A percentile compares a stretch with the other conserved stretches of the same genome.
Evolutionary conservation across 2,113 vertebrate species (phyloP).

Genomic region (Rhabdornis inornatus): DNA sequence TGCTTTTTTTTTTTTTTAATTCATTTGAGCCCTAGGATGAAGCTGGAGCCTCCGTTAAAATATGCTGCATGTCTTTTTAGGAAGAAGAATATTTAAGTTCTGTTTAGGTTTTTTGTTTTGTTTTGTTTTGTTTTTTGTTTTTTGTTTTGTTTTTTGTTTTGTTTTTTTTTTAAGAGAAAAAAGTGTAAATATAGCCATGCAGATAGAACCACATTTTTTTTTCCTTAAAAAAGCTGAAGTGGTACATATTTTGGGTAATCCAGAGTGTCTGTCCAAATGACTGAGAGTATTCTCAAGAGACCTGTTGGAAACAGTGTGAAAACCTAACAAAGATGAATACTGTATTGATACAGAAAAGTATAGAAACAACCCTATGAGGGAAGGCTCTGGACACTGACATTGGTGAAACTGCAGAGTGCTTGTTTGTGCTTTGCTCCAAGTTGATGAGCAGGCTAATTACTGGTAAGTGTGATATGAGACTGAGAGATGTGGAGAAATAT

Average conservation of each 20-base stretch:
- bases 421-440: not conserved
- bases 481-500: not conserved
- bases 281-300: not conserved
- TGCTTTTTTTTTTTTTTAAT: not conserved
- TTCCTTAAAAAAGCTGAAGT: slow-evolving; percentile 3
- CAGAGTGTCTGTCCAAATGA: not conserved
- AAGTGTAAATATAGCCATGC: not conserved
- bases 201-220: not conserved
- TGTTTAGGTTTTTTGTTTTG: not conserved
- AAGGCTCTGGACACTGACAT: not conserved
- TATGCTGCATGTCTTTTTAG: not conserved
- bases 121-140: not conserved
- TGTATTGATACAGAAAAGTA: not conserved
- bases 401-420: not conserved
- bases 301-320: not conserved
- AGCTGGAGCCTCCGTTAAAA: not conserved
- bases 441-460: not conserved
- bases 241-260: slow-evolving; percentile 1
- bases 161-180: not conserved
- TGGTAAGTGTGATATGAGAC: not conserved
- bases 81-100: not conserved
- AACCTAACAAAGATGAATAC: not conserved
- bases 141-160: too few species aligned
- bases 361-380: not conserved
- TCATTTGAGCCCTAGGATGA: not conserved